A percentile compares a stretch with the other conserved stretches of the same genome.
Evolutionary conservation across 2,113 vertebrate species (phyloP).

Genomic region (Tricholaema leucomelas): DNA sequence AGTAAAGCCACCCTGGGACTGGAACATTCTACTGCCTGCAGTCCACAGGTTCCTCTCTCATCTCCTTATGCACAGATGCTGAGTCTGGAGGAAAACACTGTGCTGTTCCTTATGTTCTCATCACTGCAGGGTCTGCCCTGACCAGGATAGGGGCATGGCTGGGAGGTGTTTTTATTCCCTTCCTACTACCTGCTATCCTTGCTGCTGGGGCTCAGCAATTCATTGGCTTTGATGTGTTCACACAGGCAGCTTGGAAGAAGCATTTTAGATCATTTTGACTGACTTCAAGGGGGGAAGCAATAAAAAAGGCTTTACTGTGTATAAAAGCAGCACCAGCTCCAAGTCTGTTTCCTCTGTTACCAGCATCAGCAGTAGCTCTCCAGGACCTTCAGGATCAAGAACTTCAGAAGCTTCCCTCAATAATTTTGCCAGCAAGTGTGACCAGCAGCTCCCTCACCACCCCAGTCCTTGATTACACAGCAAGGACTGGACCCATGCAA

Average conservation of each 20-base stretch:
- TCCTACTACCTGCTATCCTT: neutral
- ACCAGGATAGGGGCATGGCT: rapidly evolving
- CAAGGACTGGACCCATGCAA: neutral
- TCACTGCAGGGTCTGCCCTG: neutral
- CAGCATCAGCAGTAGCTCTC: neutral
- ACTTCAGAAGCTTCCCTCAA: neutral
- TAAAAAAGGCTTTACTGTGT: neutral
- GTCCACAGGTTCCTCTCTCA: neutral
- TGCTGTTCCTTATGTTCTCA: neutral
- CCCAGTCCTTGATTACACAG: neutral
- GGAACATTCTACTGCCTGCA: neutral
- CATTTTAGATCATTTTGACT: neutral
- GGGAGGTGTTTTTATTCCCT: neutral
- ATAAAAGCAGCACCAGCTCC: neutral
- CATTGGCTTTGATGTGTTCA: neutral
- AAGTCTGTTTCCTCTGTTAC: neutral
- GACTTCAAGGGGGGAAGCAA: neutral
- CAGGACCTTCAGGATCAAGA: neutral
- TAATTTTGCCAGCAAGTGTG: neutral
- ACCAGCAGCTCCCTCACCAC: neutral
- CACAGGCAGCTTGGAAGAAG: neutral
- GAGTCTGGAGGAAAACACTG: neutral
- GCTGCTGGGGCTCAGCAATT: neutral
- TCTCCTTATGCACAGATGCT: neutral
- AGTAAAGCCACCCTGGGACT: neutral